Evolutionary conservation across 2,888 invertebrate species (phyloP).

Genomic region (Trichacis sp.): DNA sequence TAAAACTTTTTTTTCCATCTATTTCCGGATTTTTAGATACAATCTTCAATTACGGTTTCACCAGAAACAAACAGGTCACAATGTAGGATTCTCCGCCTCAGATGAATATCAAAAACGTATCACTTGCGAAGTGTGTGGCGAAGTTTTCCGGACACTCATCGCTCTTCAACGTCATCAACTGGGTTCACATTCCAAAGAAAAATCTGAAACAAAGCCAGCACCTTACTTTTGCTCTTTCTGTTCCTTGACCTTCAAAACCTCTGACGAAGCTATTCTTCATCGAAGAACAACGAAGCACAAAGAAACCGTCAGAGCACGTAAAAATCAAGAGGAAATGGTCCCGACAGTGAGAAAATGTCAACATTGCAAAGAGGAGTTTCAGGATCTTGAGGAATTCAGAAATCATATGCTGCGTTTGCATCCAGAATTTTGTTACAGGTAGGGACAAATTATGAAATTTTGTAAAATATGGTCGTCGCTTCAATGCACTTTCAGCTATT

Average conservation of each 20-base stretch:
- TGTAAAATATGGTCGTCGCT: slow-evolving; percentile 14
- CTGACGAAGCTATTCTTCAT: slow-evolving; percentile 76
- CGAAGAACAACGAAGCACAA: slow-evolving; percentile 77
- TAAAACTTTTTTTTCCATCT: no score
- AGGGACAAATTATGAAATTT: no score
- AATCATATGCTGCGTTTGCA: slow-evolving; percentile 75
- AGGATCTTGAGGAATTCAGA: slow-evolving; percentile 73
- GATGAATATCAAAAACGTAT: slow-evolving; percentile 77
- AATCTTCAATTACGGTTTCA: slow-evolving; percentile 81
- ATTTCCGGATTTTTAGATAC: slow-evolving; percentile 77
- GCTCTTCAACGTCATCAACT: slow-evolving; percentile 79
- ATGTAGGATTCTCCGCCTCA: slow-evolving; percentile 71
- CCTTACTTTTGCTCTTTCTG: slow-evolving; percentile 80
- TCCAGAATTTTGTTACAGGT: slow-evolving; percentile 76
- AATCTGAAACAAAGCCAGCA: slow-evolving; percentile 19
- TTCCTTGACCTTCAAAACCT: slow-evolving; percentile 73
- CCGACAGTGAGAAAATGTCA: slow-evolving; percentile 71
- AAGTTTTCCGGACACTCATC: slow-evolving; percentile 74
- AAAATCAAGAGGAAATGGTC: slow-evolving; percentile 12
- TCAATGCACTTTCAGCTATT: no score
- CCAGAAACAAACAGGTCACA: slow-evolving; percentile 71
- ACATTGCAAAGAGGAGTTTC: slow-evolving; percentile 72
- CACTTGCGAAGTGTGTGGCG: slow-evolving; percentile 74
- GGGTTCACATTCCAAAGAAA: slow-evolving; percentile 71
- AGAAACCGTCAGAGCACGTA: slow-evolving; percentile 69